Evolutionary conservation across 2,797 vertebrate genomes (phyloP), one percentile per base, ranked within the genome.

Genomic region (Pipistrellus kuhlii): DNA sequence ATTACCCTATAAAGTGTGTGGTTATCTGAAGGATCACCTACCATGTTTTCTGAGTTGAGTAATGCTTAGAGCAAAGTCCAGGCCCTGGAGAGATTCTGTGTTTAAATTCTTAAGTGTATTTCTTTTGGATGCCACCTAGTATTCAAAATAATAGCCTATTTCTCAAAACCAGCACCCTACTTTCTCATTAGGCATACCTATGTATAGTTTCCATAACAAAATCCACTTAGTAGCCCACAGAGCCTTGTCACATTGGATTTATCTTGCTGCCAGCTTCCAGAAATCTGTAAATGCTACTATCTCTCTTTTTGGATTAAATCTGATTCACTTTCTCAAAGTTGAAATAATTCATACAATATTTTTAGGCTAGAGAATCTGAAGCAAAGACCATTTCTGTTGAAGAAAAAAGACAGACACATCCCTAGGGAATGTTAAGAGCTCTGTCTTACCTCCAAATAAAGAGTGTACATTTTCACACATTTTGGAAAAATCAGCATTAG

Each of bases 161-260:
- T 93, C 85, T 94, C 77, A 94, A 94, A 93, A 82, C 35, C 35
- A 90, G 90, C 62, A 84, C 85, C 87, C 62, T 92, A 48, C 76
- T 23, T 94, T 72, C 62, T 89, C 83, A 91, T 95, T 95, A 94
- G 78, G 62, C 38, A 71, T 92, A 59, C 59, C 75, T 84, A 32
- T 93, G 46, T 88, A 48, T 83, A 71, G 91, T 94, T 95, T 88
- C 92, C 66, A 76, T 82, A 95, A 90, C 77, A 94, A 96, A 93
- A 92, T 72, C 72, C 90, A 96, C 88, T 94, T 95, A 93, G 86
- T 93, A 94, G 80, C 86, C 94, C 90, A 51, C 71, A 71, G 96
- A 95, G 95, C 81, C 95, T 93, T 96, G 85, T 95, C 88, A 95
- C 35, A 17, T 87, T 92, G 88, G 88, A 94, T 96, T 97, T 96